Conservation (phyloP, 1,140 invertebrate species). For the Sarcophaga bullata region DNA sequence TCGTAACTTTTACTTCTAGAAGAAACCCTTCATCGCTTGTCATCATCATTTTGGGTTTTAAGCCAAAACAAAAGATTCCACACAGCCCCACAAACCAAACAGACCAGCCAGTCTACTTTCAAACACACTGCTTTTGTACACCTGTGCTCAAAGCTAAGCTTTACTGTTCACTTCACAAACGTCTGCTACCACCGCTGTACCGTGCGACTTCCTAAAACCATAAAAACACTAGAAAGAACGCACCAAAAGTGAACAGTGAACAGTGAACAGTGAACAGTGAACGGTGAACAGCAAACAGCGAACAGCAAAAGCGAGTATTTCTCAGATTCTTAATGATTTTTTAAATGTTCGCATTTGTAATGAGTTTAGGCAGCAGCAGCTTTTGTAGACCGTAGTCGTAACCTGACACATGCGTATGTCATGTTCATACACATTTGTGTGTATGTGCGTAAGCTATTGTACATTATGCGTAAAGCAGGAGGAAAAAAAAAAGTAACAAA, state of each 20-base stretch:
- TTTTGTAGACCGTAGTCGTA: constrained; percentile 24
- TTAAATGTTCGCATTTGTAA: constrained; percentile 41
- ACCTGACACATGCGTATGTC: constrained; percentile 40
- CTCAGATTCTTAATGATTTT: constrained; percentile 33
- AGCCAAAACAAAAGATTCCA: background rate
- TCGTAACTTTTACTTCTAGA: background rate
- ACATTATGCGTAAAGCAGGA: background rate
- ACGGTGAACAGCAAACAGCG: background rate
- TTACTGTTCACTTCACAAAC: background rate
- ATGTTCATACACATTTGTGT: constrained; percentile 11
- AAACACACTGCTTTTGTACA: constrained; percentile 3
- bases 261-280: background rate
- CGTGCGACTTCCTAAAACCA: background rate
- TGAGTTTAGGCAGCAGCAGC: constrained; percentile 30
- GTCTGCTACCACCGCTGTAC: too few relatives aligned
- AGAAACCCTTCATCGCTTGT: constrained; percentile 20
- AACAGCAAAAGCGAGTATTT: background rate
- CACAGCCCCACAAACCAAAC: background rate
- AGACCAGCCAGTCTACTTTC: background rate
- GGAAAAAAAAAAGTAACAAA: background rate
- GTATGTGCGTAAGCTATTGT: constrained; percentile 19
- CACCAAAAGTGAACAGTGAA: background rate
- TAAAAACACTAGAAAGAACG: background rate
- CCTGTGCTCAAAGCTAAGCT: constrained; percentile 18
- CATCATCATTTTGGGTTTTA: constrained; percentile 7